Evolutionary conservation across 2,797 vertebrate species (phyloP).

Genomic region (Siniperca scherzeri): DNA sequence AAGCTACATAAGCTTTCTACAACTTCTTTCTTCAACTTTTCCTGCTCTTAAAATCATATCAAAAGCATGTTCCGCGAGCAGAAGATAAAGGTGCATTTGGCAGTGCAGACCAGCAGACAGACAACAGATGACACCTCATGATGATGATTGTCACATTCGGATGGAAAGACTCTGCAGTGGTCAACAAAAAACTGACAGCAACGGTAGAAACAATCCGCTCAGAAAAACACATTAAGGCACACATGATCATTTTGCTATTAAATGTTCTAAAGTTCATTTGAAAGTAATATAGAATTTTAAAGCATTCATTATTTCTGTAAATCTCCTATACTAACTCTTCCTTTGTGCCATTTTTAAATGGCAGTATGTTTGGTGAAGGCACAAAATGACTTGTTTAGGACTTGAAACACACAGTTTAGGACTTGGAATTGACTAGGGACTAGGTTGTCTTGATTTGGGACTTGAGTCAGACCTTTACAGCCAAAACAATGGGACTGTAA

Average conservation of each 20-base stretch:
- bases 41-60: too few relatives aligned
- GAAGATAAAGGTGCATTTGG: conserved; percentile 23
- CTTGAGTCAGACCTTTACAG: too few relatives aligned
- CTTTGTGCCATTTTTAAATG: neutral
- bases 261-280: neutral
- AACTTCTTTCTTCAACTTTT: too few relatives aligned
- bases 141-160: neutral
- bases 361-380: too few relatives aligned
- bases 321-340: neutral
- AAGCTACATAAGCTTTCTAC: too few relatives aligned
- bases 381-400: too few relatives aligned
- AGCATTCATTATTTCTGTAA: neutral
- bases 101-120: conserved; percentile 1
- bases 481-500: too few relatives aligned
- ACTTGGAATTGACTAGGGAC: too few relatives aligned
- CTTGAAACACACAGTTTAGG: too few relatives aligned
- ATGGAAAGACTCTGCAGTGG: neutral
- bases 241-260: neutral
- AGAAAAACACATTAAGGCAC: too few relatives aligned
- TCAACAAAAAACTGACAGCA: neutral
- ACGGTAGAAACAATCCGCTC: neutral
- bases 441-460: too few relatives aligned
- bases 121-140: conserved; percentile 30
- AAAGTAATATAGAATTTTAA: neutral
- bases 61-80: neutral